Evolutionary conservation across 2,888 invertebrate species (phyloP).

Genomic region (Carcina quercana): DNA sequence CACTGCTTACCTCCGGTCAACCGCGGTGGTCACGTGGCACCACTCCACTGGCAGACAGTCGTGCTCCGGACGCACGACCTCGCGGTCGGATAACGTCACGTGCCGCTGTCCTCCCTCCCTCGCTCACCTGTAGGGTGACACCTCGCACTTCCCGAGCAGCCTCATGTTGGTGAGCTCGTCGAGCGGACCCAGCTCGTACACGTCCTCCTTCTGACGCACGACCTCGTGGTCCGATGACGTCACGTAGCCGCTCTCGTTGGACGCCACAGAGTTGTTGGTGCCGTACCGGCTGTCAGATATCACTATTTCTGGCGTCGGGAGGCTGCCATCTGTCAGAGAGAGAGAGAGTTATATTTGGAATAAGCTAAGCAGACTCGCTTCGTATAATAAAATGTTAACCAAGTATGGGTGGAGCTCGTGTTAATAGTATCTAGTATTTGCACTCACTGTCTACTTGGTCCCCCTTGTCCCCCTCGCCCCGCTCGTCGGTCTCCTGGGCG

Average conservation of each 20-base stretch:
- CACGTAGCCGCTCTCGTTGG: slow-evolving; percentile 40
- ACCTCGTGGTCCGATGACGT: slow-evolving; percentile 14
- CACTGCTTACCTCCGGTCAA: too few relatives aligned
- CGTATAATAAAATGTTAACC: too few relatives aligned
- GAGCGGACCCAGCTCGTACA: slow-evolving; percentile 67
- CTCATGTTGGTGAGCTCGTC: slow-evolving; percentile 55
- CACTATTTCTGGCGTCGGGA: slow-evolving; percentile 35
- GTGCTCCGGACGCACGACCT: too few relatives aligned
- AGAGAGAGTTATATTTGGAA: too few relatives aligned
- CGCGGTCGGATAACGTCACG: slow-evolving; percentile 40
- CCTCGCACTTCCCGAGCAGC: slow-evolving; percentile 46
- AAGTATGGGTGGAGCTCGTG: too few relatives aligned
- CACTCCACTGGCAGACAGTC: too few relatives aligned
- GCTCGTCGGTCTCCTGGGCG: slow-evolving; percentile 15
- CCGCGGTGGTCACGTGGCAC: too few relatives aligned
- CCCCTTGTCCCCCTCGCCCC: slow-evolving; percentile 8
- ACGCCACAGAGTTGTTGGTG: slow-evolving; percentile 28
- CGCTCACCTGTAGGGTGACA: slow-evolving; percentile 40
- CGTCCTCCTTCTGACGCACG: slow-evolving; percentile 38
- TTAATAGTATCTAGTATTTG: too few relatives aligned
- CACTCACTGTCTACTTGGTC: slow-evolving; percentile 1
- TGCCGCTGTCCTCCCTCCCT: slow-evolving; percentile 35
- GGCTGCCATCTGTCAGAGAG: slow-evolving; percentile 18
- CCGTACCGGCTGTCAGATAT: slow-evolving; percentile 27
- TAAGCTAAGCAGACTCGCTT: too few relatives aligned